Base-by-base conservation (phyloP, 1,140 invertebrate genomes). In the Eurytemora carolleeae region DNA sequence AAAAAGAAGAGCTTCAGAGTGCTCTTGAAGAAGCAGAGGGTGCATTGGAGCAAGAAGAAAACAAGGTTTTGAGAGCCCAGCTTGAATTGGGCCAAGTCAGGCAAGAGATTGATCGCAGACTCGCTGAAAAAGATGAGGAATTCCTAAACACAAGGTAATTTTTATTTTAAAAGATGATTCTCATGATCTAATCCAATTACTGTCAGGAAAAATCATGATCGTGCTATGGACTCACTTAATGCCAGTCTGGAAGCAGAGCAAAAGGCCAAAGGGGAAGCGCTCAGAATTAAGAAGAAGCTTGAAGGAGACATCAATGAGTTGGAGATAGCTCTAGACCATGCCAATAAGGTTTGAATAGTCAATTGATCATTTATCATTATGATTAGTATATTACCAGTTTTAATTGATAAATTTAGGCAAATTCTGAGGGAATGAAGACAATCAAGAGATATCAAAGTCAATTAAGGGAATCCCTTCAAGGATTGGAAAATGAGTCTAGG, bases 11-110 rank as follows among this genome's bases (percentile, higher is more conserved):
- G 31, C 60, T 64, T 66, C 93, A 98, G 76, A 89, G 93, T 64
- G 95, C 95, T 68, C 80, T 98, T 59, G 95, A 98, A 74, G 95
- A 98, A 76, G 95, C 95, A 67, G 95, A 99, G 76, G 83, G 91
- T 65, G 95, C 95, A 68, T 80, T 99, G 54, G 95, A 99, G 80
- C 93, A 98, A 72, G 91, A 95, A 76, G 91, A 96, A 72, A 93
- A 71, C 65, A 77, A 76, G 67, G 74, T 79, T n/a, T 70, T 79
- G 58, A 70, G 79, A 55, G 70, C 76, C 25, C 78, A 80, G 66
- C 71, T 81, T n/a, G 79, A 80, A 67, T 71, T 80, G 54, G 72
- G 74, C 26, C 75, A 76, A 81, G 66, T 73, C 73, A 64, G 72
- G 78, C 55, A 93, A 75, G 78, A 79, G 63, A 79, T 64, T 22